Base-by-base conservation (phyloP, 2,113 vertebrate genomes). In the Odobenus rosmarus region DNA sequence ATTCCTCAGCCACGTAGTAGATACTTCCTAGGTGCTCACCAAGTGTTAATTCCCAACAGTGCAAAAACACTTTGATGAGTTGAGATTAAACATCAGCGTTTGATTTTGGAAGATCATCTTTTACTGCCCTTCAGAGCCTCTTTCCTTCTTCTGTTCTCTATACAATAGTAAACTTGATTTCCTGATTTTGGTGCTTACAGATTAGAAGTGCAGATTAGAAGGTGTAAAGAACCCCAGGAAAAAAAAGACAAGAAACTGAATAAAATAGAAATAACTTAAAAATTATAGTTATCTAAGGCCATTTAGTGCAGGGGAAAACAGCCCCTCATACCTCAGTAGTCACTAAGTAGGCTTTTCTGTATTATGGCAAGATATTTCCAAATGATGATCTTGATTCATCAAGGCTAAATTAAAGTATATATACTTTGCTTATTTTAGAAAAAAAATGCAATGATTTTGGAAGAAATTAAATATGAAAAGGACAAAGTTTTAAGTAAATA, bases 261-360 rank as follows among this genome's bases (percentile, higher is more conserved):
- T 67, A 95, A 93, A 84, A 57, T 64, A 77, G 36, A 96, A 96
- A 55, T 76, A 61, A 87, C 84, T 79, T 80, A 64, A 85, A 88
- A 95, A 33, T 24, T 15, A 12, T 12, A 89, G 76, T 46, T 19
- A 53, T 55, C 46, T 28, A 28, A 72, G 67, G 64, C 61, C 64
- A 76, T 82, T 82, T 46, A 71, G 33, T 57, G 0, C 33, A 80
- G 6, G 33, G 28, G 12, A 51, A 91, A 93, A 59, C 2, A 85
- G 1, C 13, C 33, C 59, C 55, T 79, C n/a, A 10, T 46, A 26
- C 31, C 26, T 39, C 7, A 69, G 28, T 19, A 21, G 39, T 82
- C 36, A 59, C 71, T 49, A 36, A 80, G 49, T 9, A 31, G 64
- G 36, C 77, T 92, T 92, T 64, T 72, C 51, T 80, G 0, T 83